Conservation (phyloP, 2,797 vertebrate species). For the Spinus olivaceus region DNA sequence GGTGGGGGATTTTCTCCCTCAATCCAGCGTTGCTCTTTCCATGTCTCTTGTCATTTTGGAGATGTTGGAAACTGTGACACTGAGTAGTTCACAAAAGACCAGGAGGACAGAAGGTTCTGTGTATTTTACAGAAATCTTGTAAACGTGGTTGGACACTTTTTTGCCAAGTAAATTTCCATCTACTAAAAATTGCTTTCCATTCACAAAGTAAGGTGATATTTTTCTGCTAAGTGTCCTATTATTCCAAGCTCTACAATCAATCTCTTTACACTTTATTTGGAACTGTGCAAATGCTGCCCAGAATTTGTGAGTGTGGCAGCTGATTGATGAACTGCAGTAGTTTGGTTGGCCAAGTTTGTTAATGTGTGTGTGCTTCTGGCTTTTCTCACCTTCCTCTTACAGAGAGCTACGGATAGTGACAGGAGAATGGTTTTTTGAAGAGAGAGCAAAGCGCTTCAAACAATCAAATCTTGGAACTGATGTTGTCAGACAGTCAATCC, state of each 20-base stretch:
- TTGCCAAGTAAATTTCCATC: not conserved
- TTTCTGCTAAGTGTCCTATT: not conserved
- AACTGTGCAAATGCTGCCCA: not conserved
- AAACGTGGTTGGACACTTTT: not conserved
- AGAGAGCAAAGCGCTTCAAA: conserved; percentile 91
- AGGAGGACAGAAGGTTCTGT: not conserved
- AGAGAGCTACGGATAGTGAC: conserved; percentile 91
- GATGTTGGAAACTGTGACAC: not conserved
- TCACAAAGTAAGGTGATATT: not conserved
- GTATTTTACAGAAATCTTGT: not conserved
- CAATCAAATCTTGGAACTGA: conserved; percentile 81
- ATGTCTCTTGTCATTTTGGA: not conserved
- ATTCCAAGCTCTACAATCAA: not conserved
- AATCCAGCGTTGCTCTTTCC: not conserved
- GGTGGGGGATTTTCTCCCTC: not conserved
- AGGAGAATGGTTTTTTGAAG: conserved; percentile 97
- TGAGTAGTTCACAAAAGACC: not conserved
- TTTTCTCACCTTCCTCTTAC: not conserved
- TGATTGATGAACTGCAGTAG: not conserved
- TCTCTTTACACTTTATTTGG: not conserved
- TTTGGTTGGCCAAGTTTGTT: not conserved
- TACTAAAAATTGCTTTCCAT: not conserved
- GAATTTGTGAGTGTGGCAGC: not conserved
- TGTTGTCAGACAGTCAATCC: conserved; percentile 88
- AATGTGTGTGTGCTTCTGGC: not conserved